These are phyloP conservation scores for Lacanobia oleracea DNA, from an alignment of 2,888 invertebrate species.

Conservation along the genomic window DNA sequence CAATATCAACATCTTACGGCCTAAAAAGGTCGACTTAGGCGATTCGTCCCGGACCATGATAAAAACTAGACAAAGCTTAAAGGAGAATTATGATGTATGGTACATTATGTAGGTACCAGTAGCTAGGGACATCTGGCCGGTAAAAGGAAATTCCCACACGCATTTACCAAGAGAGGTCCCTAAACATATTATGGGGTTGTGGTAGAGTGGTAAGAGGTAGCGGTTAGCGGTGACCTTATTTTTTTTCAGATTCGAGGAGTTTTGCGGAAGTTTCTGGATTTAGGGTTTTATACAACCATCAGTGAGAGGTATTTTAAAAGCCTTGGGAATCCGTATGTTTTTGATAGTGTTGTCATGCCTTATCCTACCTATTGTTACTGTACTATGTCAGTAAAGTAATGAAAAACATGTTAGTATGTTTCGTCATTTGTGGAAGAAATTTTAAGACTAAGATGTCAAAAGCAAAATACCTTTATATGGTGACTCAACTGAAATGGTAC, in stretches of 20 bases:
- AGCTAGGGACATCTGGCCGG: slow-evolving; percentile 68
- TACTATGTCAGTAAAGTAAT: too few relatives aligned
- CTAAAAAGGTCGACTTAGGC: slow-evolving; percentile 42
- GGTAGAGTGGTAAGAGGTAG: slow-evolving; percentile 35
- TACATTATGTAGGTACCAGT: slow-evolving; percentile 46
- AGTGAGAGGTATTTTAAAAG: too few relatives aligned
- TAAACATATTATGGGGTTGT: slow-evolving; percentile 68
- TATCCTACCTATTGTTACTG: too few relatives aligned
- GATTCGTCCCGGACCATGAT: slow-evolving; percentile 35
- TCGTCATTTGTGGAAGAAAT: too few relatives aligned
- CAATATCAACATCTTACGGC: slow-evolving; percentile 42
- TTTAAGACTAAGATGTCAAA: too few relatives aligned
- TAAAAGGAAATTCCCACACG: slow-evolving; percentile 77
- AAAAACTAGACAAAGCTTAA: slow-evolving; percentile 57
- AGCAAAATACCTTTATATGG: too few relatives aligned
- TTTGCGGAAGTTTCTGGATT: slow-evolving; percentile 18
- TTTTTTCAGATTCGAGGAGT: background rate
- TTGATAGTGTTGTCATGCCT: too few relatives aligned
- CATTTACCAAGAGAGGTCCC: slow-evolving; percentile 72
- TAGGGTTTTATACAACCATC: background rate
- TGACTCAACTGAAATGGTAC: too few relatives aligned
- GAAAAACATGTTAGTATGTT: too few relatives aligned
- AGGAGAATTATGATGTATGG: slow-evolving; percentile 59
- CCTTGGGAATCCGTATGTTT: too few relatives aligned
- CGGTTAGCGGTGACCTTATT: slow-evolving; percentile 26